Base-by-base conservation (phyloP, 2,113 vertebrate genomes). In the Zosterops hypoxanthus region DNA sequence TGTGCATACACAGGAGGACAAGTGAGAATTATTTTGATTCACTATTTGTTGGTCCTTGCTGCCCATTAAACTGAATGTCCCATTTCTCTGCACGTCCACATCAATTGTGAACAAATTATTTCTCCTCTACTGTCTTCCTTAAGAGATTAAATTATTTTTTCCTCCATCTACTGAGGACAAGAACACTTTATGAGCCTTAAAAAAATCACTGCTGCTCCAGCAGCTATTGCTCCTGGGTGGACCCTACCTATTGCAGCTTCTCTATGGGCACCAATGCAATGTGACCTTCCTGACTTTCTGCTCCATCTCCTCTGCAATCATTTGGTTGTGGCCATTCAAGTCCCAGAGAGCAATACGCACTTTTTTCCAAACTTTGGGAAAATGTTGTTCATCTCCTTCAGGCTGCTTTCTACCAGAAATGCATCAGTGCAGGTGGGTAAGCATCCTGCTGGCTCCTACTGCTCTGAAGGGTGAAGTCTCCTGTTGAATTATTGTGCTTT, bases 311-410 rank as follows among this genome's bases (percentile, higher is more conserved):
- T 64, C 47, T 19, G 16, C 26, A 42, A 66, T 24, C 25, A 23
- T 42, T 68, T 61, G 15, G 18, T 57, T 46, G n/a, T 22, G 34
- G 34, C 1, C 0, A 39, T 29, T 82, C 29, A 26, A 26, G 6
- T 36, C 34, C 33, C 31, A 53, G 31, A 57, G 3, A 86, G 8
- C 2, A 29, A 36, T 5, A 33, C 1, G 1, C 6, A 1, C 4
- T 66, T 82, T 46, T 46, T 36, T 18, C 18, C 16, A 80, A 42
- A 56, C 14, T 81, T 90, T 52, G 26, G 33, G 11, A 66, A 83
- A 55, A 63, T 25, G 11, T 4, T 69, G 34, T 28, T 70, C 46
- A 28, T 17, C 52, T 79, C 55, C 31, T 79, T 53, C 49, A n/a
- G 64, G 28, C 39, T 90, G n/a, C 53, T 61, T 66, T 63, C 42